These are phyloP conservation scores for Nasua narica DNA, from an alignment of 2,797 vertebrate species.

Conservation along the genomic window DNA sequence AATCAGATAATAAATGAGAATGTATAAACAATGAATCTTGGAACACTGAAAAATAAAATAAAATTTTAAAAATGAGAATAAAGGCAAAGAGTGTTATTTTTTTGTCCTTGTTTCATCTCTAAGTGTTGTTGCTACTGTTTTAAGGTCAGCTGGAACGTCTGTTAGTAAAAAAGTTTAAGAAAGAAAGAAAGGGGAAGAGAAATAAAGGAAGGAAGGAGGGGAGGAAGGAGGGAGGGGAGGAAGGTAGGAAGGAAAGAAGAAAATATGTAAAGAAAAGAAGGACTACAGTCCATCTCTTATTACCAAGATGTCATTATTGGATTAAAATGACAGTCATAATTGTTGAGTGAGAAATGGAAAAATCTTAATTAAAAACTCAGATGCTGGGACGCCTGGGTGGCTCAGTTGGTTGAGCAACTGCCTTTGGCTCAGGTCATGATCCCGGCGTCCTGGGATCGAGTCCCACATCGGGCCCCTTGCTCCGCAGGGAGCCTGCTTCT, in stretches of 20 bases:
- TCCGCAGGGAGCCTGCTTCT: too few relatives aligned
- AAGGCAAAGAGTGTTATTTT: not conserved
- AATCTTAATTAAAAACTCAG: not conserved
- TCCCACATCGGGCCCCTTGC: too few relatives aligned
- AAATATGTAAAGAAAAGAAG: not conserved
- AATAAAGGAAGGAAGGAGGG: not conserved
- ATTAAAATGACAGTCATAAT: not conserved
- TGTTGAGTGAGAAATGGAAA: not conserved
- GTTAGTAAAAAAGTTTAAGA: not conserved
- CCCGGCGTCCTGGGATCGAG: too few relatives aligned
- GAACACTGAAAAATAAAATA: too few relatives aligned
- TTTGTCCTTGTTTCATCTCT: not conserved
- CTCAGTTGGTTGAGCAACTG: too few relatives aligned
- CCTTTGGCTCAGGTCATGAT: too few relatives aligned
- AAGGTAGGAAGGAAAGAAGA: too few relatives aligned
- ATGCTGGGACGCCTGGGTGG: too few relatives aligned
- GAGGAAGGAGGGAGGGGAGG: too few relatives aligned
- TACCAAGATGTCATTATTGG: not conserved
- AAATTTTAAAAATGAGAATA: not conserved
- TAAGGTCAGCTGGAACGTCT: not conserved
- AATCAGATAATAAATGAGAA: not conserved
- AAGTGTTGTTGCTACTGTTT: not conserved
- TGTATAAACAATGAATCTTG: too few relatives aligned
- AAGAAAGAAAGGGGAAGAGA: not conserved
- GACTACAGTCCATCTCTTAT: not conserved